Evolutionary conservation across 2,888 invertebrate species (phyloP), one percentile per base, ranked within the genome.

Genomic region (Nemotelus pantherinus): DNA sequence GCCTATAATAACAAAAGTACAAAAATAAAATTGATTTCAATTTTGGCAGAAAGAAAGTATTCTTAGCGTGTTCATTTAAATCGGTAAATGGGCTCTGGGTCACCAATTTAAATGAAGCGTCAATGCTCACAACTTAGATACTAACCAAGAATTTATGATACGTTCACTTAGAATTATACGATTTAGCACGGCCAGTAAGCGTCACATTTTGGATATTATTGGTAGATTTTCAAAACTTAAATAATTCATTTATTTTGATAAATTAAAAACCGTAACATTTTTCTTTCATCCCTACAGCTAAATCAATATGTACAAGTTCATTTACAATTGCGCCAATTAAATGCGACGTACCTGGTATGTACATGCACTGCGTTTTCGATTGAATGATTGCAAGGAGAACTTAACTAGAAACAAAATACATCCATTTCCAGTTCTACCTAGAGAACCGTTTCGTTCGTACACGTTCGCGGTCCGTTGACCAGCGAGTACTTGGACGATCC

Each of bases 401-500:
- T 57, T 47, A 53, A 43, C 68, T 77, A 77, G 68, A 77, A 68
- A 58, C 77, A 65, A 77, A 77, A 77, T 6, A 74, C 60, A 47
- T 74, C 48, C 57, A 58, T 4, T 50, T 68, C 58, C 57, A 58
- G 10, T 50, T 68, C 58, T 71, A 65, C 70, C 85, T 87, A 87
- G 82, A 87, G 86, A 77, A 94, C 93, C 74, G 94, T 95, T 89
- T 95, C 95, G 84, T 94, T 94, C 53, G 94, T 94, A 86, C 93
- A 93, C 2, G 94, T 94, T 82, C 94, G 89, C 77, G 94, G 94
- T 3, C 94, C 94, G 84, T 95, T 94, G 0, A 94, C 94, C 53
- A 94, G 87, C 0, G 94, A 94, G 85, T 95, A 95, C 82, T 93
- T 90, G 71, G 94, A 93, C 0, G 94, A 93, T 2, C 90, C 91